phyloP scores from a whole-genome alignment of 2,888 invertebrate genomes.

The Cinara cedri region DNA sequence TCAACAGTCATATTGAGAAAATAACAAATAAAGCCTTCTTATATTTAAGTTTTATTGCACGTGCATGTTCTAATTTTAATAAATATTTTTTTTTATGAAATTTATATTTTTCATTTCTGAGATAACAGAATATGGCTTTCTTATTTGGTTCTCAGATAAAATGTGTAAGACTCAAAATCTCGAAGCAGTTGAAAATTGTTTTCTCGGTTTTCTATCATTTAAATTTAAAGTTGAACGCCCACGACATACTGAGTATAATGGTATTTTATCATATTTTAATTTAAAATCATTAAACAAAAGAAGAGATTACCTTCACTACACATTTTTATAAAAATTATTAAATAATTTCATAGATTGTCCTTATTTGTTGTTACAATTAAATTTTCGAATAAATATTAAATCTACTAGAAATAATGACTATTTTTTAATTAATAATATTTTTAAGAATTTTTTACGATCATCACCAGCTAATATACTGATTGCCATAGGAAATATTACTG shows the following conservation, averaged over 20 bases:
- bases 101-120: no score
- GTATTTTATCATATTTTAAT: not conserved
- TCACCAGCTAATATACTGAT: not conserved
- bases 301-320: not conserved
- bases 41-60: no score
- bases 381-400: not conserved
- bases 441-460: not conserved
- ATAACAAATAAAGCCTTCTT: no score
- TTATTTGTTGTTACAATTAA: not conserved
- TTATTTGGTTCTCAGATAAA: no score
- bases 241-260: not conserved
- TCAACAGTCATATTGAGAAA: no score
- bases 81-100: no score
- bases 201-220: no score
- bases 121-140: no score
- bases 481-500: not conserved
- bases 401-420: not conserved
- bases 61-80: no score
- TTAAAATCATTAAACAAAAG: not conserved
- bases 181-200: not conserved
- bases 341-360: not conserved
- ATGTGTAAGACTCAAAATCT: no score
- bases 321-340: not conserved
- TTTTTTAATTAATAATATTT: no score
- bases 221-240: no score